Base-by-base conservation (phyloP, 2,113 vertebrate species). In the Dromaius novaehollandiae region DNA sequence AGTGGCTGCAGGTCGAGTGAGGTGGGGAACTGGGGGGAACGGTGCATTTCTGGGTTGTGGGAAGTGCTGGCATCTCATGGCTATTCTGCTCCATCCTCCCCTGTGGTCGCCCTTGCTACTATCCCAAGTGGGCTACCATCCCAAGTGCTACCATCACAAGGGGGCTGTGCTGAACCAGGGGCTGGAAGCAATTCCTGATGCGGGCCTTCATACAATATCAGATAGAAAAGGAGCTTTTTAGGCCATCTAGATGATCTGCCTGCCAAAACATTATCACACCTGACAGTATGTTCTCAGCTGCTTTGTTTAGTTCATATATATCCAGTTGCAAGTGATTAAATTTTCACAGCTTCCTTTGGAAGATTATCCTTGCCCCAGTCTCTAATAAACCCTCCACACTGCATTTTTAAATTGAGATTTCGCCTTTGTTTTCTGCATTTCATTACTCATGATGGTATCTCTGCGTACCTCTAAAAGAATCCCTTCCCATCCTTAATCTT, bases 401-500 rank as follows among this genome's bases (percentile, higher is more conserved):
- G 61, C 28, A 24, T 66, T 96, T 93, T 90, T 64, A 88, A 85
- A 66, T 81, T 68, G 70, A 71, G 83, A 82, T 81, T 93, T 90
- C 3, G 12, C 80, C 48, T 90, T 93, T 94, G 71, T 93, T 96
- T 93, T 92, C 65, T 25, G 90, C 25, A 51, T 88, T 78, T 86
- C 73, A 48, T 93, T 92, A 64, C 77, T 94, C 28, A 46, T 1
- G 10, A 88, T 88, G 32, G 34, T 93, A 81, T 93, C 83, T 79
- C 36, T 0, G 0, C 38, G 42, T 84, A 78, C 60, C 77, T 96
- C 32, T 75, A 63, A 69, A 94, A 58, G 88, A 90, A 61, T 87
- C 69, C 46, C 80, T 92, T 89, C 86, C 80, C n/a, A n/a, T 92
- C 61, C 93, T 75, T 83, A 92, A 92, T 88, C 68, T 90, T 92